A percentile compares a stretch with the other conserved stretches of the same genome.
These are phyloP conservation scores for Nematolebias whitei DNA, from an alignment of 2,113 vertebrate species.

Conservation along the genomic window DNA sequence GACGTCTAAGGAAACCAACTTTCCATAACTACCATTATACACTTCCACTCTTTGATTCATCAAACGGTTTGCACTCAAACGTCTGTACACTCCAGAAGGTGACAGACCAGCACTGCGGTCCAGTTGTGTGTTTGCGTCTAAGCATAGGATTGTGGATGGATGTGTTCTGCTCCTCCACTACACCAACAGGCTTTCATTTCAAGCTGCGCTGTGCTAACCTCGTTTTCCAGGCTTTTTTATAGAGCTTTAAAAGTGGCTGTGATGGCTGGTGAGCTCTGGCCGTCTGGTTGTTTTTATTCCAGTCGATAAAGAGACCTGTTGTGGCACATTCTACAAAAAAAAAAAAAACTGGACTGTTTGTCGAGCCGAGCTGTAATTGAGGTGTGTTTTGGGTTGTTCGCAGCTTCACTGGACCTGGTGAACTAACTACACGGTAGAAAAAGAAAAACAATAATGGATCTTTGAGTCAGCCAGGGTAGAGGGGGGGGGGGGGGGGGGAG, in stretches of 20 bases:
- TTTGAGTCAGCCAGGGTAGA: conserved; percentile 62
- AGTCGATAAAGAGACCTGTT: conserved; percentile 68
- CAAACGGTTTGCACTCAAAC: conserved; percentile 17
- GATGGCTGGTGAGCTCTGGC: conserved; percentile 56
- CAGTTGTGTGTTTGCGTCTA: conserved; percentile 37
- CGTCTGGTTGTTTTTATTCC: conserved; percentile 66
- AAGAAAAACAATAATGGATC: conserved; percentile 65
- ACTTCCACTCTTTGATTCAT: not conserved
- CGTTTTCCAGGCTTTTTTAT: conserved; percentile 62
- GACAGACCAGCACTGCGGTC: conserved; percentile 23
- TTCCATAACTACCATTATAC: not conserved
- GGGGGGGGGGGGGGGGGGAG: conserved; percentile 21
- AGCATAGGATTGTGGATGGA: conserved; percentile 25
- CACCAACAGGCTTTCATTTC: conserved; percentile 68
- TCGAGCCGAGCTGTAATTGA: conserved; percentile 67
- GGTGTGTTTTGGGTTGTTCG: conserved; percentile 70
- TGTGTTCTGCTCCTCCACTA: conserved; percentile 23
- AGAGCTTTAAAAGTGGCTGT: conserved; percentile 46
- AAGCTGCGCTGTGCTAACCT: conserved; percentile 61
- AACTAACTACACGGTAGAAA: conserved; percentile 59
- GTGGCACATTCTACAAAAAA: conserved; percentile 49
- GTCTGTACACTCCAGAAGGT: conserved; percentile 34
- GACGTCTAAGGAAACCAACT: not conserved
- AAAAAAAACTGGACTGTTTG: conserved; percentile 39
- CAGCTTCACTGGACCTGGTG: conserved; percentile 68